A percentile compares a stretch with the other conserved stretches of the same genome.
Evolutionary conservation across 2,888 invertebrate genomes (phyloP).

Genomic region (Syritta pipiens): DNA sequence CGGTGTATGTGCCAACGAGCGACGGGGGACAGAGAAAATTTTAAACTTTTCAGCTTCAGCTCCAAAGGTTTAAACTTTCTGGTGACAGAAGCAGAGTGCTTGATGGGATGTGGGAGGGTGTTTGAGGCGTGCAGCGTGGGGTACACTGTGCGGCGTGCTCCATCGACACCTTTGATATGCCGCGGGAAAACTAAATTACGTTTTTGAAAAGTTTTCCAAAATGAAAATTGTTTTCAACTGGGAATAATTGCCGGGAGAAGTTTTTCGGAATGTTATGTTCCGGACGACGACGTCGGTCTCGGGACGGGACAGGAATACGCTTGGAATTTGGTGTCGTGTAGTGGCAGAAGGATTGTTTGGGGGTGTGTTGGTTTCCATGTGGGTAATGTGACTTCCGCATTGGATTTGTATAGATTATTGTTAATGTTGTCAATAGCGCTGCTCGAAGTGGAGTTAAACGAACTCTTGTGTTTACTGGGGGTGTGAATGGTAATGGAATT

Average conservation of each 20-base stretch:
- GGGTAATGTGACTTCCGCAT: conserved; percentile 8
- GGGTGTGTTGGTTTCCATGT: background rate
- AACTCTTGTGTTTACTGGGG: background rate
- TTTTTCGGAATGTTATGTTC: conserved; percentile 41
- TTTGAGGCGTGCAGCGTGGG: background rate
- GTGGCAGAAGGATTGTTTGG: background rate
- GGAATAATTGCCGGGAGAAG: conserved; percentile 64
- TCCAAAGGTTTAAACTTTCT: conserved; percentile 57
- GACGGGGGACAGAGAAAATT: conserved; percentile 18
- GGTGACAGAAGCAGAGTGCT: conserved; percentile 58
- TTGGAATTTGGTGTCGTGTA: background rate
- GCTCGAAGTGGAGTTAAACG: background rate
- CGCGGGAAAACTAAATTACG: conserved; percentile 67
- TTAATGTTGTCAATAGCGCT: conserved; percentile 3
- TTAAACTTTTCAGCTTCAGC: conserved; percentile 54
- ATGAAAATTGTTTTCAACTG: conserved; percentile 69
- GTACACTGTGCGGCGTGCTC: conserved; percentile 18
- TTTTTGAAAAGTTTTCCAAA: conserved; percentile 65
- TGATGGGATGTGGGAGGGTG: conserved; percentile 11
- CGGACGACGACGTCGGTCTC: background rate
- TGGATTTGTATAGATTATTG: conserved; percentile 12
- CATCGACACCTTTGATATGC: conserved; percentile 66
- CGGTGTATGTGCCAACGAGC: background rate
- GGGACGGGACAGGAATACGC: background rate
- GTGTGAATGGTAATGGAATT: conserved; percentile 13